Evolutionary conservation across 2,888 invertebrate species (phyloP).

Genomic region (Leptinotarsa rubiginosa): DNA sequence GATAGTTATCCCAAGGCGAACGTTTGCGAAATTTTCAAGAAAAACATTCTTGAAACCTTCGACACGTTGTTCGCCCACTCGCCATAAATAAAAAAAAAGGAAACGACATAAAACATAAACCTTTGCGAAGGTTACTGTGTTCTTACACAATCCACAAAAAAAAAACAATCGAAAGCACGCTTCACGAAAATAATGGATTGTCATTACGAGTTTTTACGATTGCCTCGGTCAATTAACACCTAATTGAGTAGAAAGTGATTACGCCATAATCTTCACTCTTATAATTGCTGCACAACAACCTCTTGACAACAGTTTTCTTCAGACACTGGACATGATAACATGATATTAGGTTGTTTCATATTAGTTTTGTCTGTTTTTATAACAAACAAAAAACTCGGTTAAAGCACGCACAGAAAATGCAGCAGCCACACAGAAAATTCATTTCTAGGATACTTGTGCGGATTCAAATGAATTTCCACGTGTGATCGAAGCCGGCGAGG

Average conservation of each 20-base stretch:
- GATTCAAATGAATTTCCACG: conserved; percentile 10
- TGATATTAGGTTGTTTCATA: too few species aligned
- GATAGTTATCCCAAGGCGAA: not conserved
- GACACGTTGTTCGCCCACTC: not conserved
- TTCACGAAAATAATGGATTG: conserved; percentile 12
- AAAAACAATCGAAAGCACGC: not conserved
- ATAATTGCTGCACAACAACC: too few species aligned
- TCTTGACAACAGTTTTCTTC: too few species aligned
- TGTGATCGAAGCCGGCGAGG: conserved; percentile 1
- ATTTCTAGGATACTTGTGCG: not conserved
- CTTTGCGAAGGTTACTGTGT: conserved; percentile 12
- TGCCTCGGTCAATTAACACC: not conserved
- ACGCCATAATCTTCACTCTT: not conserved
- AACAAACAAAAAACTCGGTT: not conserved
- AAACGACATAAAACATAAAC: conserved; percentile 2
- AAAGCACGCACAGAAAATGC: not conserved
- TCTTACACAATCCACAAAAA: conserved; percentile 9
- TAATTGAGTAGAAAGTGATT: not conserved
- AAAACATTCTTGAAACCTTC: not conserved
- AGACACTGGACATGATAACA: too few species aligned
- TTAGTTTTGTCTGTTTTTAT: too few species aligned
- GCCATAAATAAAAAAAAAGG: not conserved
- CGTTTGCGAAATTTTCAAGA: conserved; percentile 14
- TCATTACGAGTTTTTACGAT: conserved; percentile 7
- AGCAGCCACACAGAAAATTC: not conserved